phyloP scores from a whole-genome alignment of 1,140 invertebrate genomes.

The Bombus superbus region DNA sequence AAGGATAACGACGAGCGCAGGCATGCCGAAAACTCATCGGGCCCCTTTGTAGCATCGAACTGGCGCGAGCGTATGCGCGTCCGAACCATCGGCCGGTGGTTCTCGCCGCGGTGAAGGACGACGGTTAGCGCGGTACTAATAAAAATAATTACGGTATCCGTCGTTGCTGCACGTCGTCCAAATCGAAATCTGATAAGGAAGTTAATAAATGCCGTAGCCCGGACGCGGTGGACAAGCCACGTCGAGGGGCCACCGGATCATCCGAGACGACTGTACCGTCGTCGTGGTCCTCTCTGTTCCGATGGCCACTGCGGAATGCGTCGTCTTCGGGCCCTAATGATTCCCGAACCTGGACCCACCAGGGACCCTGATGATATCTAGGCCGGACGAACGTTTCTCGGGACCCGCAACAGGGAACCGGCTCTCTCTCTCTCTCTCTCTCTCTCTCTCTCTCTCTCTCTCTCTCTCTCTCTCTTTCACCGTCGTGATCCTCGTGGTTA shows the following conservation, averaged over 20 bases:
- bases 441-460: neutral
- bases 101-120: slow-evolving; percentile 1
- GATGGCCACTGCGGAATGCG: slow-evolving; percentile 60
- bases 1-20: neutral
- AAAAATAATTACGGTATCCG: slow-evolving; percentile 73
- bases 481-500: slow-evolving; percentile 37
- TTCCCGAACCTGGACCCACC: slow-evolving; percentile 66
- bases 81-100: neutral
- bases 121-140: slow-evolving; percentile 60
- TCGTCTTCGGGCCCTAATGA: slow-evolving; percentile 64
- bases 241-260: slow-evolving; percentile 59
- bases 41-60: neutral
- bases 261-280: slow-evolving; percentile 41
- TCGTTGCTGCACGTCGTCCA: slow-evolving; percentile 55
- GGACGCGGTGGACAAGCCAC: slow-evolving; percentile 46
- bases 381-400: slow-evolving; percentile 53
- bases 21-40: slow-evolving; percentile 27
- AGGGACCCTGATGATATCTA: slow-evolving; percentile 66
- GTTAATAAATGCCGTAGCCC: slow-evolving; percentile 66
- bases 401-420: neutral
- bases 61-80: neutral
- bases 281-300: neutral
- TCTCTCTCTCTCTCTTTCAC: slow-evolving; percentile 22
- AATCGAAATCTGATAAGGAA: slow-evolving; percentile 71
- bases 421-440: neutral